Evolutionary conservation across 2,888 invertebrate genomes (phyloP), one percentile per base, ranked within the genome.

Genomic region (Lithosia quadra): DNA sequence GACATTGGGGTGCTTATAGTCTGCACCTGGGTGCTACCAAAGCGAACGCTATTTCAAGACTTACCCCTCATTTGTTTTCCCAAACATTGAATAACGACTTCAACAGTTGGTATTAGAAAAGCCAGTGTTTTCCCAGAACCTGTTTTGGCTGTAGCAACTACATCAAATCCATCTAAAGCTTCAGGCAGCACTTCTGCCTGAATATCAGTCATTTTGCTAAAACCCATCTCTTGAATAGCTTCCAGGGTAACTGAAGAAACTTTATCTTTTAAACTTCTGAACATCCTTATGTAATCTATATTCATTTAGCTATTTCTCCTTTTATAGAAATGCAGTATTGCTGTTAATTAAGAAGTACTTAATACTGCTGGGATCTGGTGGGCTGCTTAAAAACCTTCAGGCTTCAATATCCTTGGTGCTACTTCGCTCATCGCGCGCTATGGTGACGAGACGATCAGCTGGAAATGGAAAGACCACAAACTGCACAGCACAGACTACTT

Each of bases 41-140:
- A n/a, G n/a, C n/a, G n/a, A 28, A 28, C 28, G 28, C 18, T 18
- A 8, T 22, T 53, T 24, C 13, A 55, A 65, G 49, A 67, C 65
- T 73, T 83, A 90, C 90, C 88, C 78, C 80, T 71, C 64, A 73
- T 57, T 33, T 77, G 62, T 24, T 81, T 84, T 13, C 80, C 75
- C 70, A 80, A 63, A 65, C 78, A 76, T 89, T 98, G 98, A 84
- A 96, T 95, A 66, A 99, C 97, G 63, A 98, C 94, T 92, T 99
- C 99, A n/a, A 99, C 95, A 13, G 97, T 97, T 9, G 99, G 99
- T 74, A 99, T 97, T 0, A 99, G 96, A 89, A 99, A 99, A 0
- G 99, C 98, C 68, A 99, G 91, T 0, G 99, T 99, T 95, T 99
- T 99, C 63, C 99, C 99, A 68, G 99, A 99, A 0, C 99, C 99